Evolutionary conservation across 2,797 vertebrate genomes (phyloP).

Genomic region (Squalus acanthias): DNA sequence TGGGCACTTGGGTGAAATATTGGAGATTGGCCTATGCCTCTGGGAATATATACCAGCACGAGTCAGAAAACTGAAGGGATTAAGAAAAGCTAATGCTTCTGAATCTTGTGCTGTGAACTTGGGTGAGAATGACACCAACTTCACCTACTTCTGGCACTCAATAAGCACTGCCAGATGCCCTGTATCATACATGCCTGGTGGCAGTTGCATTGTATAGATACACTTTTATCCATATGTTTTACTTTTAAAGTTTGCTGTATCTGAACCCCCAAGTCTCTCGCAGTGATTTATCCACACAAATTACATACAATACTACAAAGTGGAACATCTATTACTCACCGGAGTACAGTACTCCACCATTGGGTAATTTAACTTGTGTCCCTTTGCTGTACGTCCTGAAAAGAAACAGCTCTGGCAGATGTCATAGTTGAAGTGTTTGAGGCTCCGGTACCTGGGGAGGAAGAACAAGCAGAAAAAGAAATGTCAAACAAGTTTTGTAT

Average conservation of each 20-base stretch:
- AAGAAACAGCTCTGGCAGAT: constrained; percentile 98
- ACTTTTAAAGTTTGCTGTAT: neutral
- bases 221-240: neutral
- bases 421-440: constrained; percentile 98
- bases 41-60: neutral
- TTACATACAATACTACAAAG: neutral
- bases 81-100: neutral
- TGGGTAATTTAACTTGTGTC: constrained; percentile 93
- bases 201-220: neutral
- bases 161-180: neutral
- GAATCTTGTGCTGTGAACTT: neutral
- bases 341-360: constrained; percentile 99
- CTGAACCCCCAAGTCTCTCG: neutral
- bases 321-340: constrained; percentile 61
- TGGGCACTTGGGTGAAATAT: neutral
- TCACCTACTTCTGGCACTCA: neutral
- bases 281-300: neutral
- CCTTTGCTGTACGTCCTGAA: constrained; percentile 91
- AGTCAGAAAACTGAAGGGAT: neutral
- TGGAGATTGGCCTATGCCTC: neutral
- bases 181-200: neutral
- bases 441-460: constrained; percentile 79
- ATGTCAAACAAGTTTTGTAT: neutral
- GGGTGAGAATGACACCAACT: neutral
- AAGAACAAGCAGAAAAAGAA: constrained; percentile 43